Percentiles rank a stretch among this genome's conserved stretches.
Evolutionary conservation across 2,797 vertebrate genomes (phyloP).

Genomic region (Bradypodion pumilum): DNA sequence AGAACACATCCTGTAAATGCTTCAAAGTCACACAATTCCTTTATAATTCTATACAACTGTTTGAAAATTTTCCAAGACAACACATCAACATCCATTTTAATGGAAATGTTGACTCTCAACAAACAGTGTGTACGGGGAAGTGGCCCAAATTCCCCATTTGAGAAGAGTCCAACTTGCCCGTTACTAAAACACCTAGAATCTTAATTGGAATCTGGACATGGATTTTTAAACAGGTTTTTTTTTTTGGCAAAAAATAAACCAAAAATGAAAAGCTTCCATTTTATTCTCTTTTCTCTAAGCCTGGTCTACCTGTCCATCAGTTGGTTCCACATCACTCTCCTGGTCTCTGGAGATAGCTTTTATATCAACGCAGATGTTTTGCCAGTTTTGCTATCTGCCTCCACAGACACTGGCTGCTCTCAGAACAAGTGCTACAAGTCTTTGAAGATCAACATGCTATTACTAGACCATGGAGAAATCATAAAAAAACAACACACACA

Average conservation of each 20-base stretch:
- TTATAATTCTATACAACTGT: not conserved
- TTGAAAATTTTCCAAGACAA: not conserved
- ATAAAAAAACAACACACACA: no score
- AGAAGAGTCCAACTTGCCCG: constrained; percentile 36
- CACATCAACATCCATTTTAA: not conserved
- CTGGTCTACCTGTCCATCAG: constrained; percentile 36
- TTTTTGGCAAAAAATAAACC: constrained; percentile 19
- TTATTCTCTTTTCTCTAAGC: not conserved
- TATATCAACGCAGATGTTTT: constrained; percentile 44
- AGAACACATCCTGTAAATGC: not conserved
- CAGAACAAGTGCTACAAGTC: constrained; percentile 30
- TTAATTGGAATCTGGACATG: constrained; percentile 16
- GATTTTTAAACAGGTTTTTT: not conserved
- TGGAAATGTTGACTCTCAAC: not conserved
- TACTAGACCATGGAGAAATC: not conserved
- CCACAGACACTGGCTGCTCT: constrained; percentile 57
- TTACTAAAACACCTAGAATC: constrained; percentile 9
- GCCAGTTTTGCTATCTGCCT: constrained; percentile 65
- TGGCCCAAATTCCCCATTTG: not conserved
- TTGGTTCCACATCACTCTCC: constrained; percentile 60
- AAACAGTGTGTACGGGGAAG: not conserved
- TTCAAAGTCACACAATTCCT: not conserved
- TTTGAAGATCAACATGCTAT: not conserved
- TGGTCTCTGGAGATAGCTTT: constrained; percentile 53
- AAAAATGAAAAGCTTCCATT: constrained; percentile 4